phyloP scores from a whole-genome alignment of 2,888 invertebrate genomes.

The Pyrrhia umbra region DNA sequence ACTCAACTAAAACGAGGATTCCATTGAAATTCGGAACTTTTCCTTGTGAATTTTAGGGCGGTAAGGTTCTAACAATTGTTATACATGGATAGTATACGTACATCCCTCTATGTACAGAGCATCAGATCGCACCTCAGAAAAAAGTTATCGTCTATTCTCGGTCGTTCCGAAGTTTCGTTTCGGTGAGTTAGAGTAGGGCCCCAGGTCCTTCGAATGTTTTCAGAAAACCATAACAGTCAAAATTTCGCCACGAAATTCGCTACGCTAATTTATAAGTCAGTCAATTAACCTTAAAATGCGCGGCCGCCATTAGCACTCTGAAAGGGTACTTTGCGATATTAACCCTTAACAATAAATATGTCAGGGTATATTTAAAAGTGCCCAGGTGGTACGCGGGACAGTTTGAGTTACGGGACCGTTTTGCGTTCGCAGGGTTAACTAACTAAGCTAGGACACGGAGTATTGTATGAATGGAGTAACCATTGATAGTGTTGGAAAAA shows the following conservation, averaged over 20 bases:
- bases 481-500: neutral
- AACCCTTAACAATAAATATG: constrained; percentile 70
- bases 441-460: constrained; percentile 27
- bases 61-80: no score
- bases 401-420: constrained; percentile 55
- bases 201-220: no score
- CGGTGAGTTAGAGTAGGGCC: no score
- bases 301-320: constrained; percentile 63
- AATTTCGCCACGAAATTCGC: constrained; percentile 41
- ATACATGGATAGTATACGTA: no score
- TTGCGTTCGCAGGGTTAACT: constrained; percentile 52
- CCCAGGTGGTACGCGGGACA: constrained; percentile 63
- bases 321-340: constrained; percentile 67
- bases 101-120: no score
- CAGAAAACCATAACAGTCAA: constrained; percentile 14
- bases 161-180: no score
- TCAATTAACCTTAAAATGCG: constrained; percentile 55
- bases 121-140: no score
- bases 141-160: no score
- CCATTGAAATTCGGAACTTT: no score
- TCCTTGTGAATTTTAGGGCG: no score
- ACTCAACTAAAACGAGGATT: no score
- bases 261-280: constrained; percentile 47
- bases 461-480: constrained; percentile 24
- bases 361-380: constrained; percentile 62